phyloP scores from a whole-genome alignment of 1,140 invertebrate genomes.

The Drosophila tristis region DNA sequence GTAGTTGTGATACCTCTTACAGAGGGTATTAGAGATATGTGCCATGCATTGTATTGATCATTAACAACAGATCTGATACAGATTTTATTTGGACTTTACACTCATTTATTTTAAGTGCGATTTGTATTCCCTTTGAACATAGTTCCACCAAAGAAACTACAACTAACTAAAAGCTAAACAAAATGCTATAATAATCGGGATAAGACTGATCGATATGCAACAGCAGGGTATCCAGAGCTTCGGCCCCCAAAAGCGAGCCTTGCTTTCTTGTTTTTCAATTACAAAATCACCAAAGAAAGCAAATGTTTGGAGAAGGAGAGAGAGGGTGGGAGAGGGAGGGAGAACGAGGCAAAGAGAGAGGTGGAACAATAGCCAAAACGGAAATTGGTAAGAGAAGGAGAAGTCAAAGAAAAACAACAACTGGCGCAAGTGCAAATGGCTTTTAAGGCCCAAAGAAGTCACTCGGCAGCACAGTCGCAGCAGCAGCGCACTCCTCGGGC shows the following conservation, averaged over 20 bases:
- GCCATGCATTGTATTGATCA: too few species aligned
- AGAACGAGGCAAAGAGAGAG: slow-evolving; percentile 53
- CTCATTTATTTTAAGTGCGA: too few species aligned
- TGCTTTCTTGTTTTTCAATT: slow-evolving; percentile 63
- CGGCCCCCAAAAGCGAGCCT: slow-evolving; percentile 3
- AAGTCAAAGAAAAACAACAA: slow-evolving; percentile 41
- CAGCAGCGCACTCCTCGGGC: slow-evolving; percentile 19
- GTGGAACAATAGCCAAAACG: slow-evolving; percentile 60
- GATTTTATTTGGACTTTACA: too few species aligned
- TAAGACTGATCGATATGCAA: too few species aligned
- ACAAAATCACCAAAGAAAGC: slow-evolving; percentile 64
- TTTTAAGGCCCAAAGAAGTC: slow-evolving; percentile 57
- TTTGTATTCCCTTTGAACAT: too few species aligned
- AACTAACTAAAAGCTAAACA: too few species aligned
- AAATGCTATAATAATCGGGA: too few species aligned
- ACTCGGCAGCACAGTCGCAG: slow-evolving; percentile 14
- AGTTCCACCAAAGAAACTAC: too few species aligned
- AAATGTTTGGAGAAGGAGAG: slow-evolving; percentile 51
- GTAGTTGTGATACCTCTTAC: background rate
- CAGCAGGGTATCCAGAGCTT: too few species aligned
- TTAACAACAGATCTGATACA: too few species aligned
- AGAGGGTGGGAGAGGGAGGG: slow-evolving; percentile 32
- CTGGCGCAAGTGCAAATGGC: slow-evolving; percentile 77
- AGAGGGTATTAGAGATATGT: too few species aligned
- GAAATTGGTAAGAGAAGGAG: slow-evolving; percentile 75